Evolutionary conservation across 2,888 invertebrate genomes (phyloP).

Genomic region (Cepaea hortensis): DNA sequence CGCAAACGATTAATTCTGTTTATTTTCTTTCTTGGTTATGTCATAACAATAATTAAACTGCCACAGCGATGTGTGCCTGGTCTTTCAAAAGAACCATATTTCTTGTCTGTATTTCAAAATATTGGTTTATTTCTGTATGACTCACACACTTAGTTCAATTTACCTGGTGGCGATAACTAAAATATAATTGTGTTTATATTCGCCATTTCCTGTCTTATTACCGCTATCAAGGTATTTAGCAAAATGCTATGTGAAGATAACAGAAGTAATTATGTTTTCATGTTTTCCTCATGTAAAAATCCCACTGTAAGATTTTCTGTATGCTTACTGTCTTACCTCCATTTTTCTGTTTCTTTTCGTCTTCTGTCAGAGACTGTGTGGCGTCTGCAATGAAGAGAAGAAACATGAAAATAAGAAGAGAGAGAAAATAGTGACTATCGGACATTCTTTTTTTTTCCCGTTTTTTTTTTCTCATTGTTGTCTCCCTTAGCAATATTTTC

Average conservation of each 20-base stretch:
- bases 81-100: no score
- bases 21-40: no score
- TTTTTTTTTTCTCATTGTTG: no score
- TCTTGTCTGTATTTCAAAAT: no score
- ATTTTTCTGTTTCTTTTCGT: conserved; percentile 71
- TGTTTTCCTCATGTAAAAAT: background rate
- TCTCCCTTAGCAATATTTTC: background rate
- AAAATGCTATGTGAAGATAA: background rate
- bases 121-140: no score
- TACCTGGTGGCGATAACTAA: background rate
- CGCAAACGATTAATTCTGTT: no score
- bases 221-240: background rate
- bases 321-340: conserved; percentile 56
- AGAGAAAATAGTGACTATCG: background rate
- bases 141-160: no score
- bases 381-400: conserved; percentile 58
- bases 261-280: background rate
- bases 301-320: background rate
- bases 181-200: background rate
- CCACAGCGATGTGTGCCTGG: no score
- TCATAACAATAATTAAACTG: no score
- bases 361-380: conserved; percentile 62
- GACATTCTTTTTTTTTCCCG: background rate
- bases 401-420: background rate
- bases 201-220: background rate